Conservation (phyloP, 2,797 vertebrate genomes). For the Numenius phaeopus region DNA sequence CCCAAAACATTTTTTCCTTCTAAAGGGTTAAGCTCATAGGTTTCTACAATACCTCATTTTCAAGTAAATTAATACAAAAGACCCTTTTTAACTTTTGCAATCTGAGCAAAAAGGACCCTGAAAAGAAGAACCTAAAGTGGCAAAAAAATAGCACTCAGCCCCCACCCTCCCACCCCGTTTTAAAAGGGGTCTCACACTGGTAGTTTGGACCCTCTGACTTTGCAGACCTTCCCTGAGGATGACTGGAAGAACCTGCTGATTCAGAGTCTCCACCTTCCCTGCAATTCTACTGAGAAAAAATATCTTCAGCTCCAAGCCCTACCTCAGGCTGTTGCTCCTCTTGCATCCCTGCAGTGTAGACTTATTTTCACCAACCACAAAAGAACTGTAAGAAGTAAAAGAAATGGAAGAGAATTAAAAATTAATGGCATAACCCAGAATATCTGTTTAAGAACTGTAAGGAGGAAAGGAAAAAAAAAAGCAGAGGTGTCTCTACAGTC, state of each 20-base stretch:
- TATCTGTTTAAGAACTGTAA: neutral
- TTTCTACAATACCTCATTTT: neutral
- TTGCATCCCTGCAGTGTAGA: slow-evolving; percentile 44
- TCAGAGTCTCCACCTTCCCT: neutral
- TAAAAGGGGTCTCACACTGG: neutral
- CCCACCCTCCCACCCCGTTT: neutral
- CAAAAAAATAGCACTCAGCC: neutral
- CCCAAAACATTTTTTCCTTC: neutral
- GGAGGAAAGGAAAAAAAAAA: fast-evolving
- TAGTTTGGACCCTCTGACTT: neutral
- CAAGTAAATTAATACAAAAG: neutral
- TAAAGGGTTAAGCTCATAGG: neutral
- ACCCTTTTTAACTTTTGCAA: neutral
- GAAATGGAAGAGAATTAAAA: neutral
- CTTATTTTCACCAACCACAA: slow-evolving; percentile 25
- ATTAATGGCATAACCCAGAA: neutral
- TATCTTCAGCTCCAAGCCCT: neutral
- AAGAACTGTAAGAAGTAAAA: slow-evolving; percentile 48
- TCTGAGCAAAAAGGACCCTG: neutral
- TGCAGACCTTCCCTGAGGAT: neutral
- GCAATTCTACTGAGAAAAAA: neutral
- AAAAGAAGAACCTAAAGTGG: neutral
- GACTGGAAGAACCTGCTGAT: neutral
- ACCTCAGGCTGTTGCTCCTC: slow-evolving; percentile 73
- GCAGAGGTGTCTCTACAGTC: neutral